Percentiles rank a stretch among this genome's conserved stretches.
Conservation (phyloP, 2,113 vertebrate genomes). For the Otus sunia region DNA sequence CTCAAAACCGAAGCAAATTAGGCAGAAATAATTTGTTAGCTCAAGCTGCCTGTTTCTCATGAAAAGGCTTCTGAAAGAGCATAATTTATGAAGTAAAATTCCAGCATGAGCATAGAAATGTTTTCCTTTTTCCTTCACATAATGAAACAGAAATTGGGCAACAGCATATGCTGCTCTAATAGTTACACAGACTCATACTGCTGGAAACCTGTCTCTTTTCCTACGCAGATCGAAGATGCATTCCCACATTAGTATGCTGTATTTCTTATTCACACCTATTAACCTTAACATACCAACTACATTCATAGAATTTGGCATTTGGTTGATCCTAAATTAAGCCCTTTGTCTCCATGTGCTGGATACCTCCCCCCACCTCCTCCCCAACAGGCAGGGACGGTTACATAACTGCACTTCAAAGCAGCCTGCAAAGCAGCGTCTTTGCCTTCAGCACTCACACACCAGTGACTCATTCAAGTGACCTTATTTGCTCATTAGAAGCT, state of each 20-base stretch:
- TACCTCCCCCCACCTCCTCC: background rate
- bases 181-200: background rate
- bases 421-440: constrained; percentile 21
- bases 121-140: background rate
- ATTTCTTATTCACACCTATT: constrained; percentile 45
- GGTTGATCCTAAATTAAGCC: constrained; percentile 55
- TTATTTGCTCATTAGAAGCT: constrained; percentile 74
- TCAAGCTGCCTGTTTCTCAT: background rate
- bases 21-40: constrained; percentile 11
- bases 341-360: constrained; percentile 42
- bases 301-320: constrained; percentile 42
- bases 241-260: background rate
- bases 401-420: constrained; percentile 70
- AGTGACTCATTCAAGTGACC: constrained; percentile 70
- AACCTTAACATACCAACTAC: constrained; percentile 14
- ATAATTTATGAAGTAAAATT: constrained; percentile 20
- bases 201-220: background rate
- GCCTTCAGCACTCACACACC: constrained; percentile 50
- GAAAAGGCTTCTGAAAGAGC: constrained; percentile 14
- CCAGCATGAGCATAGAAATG: background rate
- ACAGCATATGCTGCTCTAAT: background rate
- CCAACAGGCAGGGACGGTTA: constrained; percentile 56
- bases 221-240: background rate
- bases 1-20: constrained; percentile 4
- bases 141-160: background rate